Percentiles rank a stretch among this genome's conserved stretches.
Evolutionary conservation across 1,140 invertebrate species (phyloP).

Genomic region (Anoplolepis gracilipes): DNA sequence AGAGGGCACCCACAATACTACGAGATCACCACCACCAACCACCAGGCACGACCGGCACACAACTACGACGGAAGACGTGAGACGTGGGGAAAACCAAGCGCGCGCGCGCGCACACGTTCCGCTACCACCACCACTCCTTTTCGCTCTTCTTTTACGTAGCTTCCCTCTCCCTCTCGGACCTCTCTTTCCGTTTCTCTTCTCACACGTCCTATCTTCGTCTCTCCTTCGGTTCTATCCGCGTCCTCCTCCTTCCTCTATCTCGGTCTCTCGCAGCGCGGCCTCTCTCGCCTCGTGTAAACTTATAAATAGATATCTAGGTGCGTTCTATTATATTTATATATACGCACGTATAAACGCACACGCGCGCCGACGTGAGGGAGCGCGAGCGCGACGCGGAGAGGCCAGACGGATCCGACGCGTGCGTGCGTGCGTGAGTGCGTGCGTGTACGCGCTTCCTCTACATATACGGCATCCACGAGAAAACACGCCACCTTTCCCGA

Average conservation of each 20-base stretch:
- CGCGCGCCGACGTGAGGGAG: background rate
- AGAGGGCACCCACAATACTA: slow-evolving; percentile 43
- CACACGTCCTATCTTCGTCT: background rate
- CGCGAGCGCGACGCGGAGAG: slow-evolving; percentile 31
- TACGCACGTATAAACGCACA: slow-evolving; percentile 25
- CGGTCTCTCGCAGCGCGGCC: background rate
- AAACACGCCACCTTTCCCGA: background rate
- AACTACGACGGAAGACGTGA: slow-evolving; percentile 53
- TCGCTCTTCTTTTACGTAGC: slow-evolving; percentile 38
- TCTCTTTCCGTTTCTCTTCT: background rate
- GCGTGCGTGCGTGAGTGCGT: slow-evolving; percentile 1
- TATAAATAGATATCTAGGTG: slow-evolving; percentile 82
- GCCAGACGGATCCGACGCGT: slow-evolving; percentile 6
- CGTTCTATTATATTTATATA: slow-evolving; percentile 81
- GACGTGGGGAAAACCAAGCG: slow-evolving; percentile 53
- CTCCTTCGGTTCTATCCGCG: too few relatives aligned
- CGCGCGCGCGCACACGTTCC: slow-evolving; percentile 56
- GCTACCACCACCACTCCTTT: slow-evolving; percentile 35
- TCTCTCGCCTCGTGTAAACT: slow-evolving; percentile 72
- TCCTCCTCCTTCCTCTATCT: slow-evolving; percentile 19
- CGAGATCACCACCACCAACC: slow-evolving; percentile 18
- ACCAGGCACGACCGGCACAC: slow-evolving; percentile 48
- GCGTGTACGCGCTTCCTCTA: slow-evolving; percentile 43
- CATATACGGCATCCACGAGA: slow-evolving; percentile 31
- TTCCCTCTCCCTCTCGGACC: background rate